Conservation (phyloP, 2,888 invertebrate genomes). For the Tenthredo scrophulariae region DNA sequence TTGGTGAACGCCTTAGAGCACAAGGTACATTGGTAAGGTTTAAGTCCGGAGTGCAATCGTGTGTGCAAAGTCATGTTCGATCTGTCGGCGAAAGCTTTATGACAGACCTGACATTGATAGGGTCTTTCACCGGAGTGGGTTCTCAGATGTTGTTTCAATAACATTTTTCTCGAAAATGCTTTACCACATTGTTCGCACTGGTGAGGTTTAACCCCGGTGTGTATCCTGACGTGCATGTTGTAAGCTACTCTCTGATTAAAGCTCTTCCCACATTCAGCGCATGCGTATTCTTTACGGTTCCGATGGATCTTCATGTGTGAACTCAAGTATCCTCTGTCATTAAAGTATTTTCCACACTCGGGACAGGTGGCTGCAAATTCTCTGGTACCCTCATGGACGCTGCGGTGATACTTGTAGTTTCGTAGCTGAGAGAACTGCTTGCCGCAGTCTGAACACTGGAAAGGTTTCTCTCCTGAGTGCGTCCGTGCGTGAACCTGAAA, state of each 20-base stretch:
- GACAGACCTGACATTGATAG: constrained; percentile 89
- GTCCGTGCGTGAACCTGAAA: constrained; percentile 76
- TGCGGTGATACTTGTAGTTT: constrained; percentile 90
- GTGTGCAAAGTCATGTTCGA: constrained; percentile 92
- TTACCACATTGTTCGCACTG: constrained; percentile 89
- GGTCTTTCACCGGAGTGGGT: constrained; percentile 92
- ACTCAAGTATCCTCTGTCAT: constrained; percentile 90
- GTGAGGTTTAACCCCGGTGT: constrained; percentile 90
- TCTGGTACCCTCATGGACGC: constrained; percentile 90
- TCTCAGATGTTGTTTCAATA: constrained; percentile 90
- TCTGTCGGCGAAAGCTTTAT: constrained; percentile 90
- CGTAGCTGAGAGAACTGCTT: constrained; percentile 91
- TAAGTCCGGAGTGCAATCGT: constrained; percentile 89
- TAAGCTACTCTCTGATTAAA: constrained; percentile 93
- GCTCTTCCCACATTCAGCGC: constrained; percentile 89
- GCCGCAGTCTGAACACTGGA: constrained; percentile 88
- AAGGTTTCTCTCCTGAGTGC: constrained; percentile 80
- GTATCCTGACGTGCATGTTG: constrained; percentile 92
- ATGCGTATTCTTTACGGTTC: constrained; percentile 90
- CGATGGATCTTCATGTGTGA: constrained; percentile 93
- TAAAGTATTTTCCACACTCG: constrained; percentile 91
- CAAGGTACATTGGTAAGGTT: constrained; percentile 85
- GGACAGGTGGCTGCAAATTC: constrained; percentile 89
- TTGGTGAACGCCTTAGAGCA: constrained; percentile 91
- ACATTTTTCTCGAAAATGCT: constrained; percentile 91